Conservation (phyloP, 1,140 invertebrate species). For the Philopotamus ludificatus region DNA sequence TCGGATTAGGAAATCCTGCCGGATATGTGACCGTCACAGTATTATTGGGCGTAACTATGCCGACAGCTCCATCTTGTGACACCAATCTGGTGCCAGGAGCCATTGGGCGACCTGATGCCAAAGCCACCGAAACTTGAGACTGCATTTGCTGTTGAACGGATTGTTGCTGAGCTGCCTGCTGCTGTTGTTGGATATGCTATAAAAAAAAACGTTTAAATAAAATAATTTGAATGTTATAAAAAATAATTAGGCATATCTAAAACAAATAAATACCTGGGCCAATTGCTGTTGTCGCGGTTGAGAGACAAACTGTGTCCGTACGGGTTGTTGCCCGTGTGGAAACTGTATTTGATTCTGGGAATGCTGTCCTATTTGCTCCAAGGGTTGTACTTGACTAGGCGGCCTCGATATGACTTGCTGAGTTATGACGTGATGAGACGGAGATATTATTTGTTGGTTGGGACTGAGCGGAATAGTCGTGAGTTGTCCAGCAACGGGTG, state of each 20-base stretch:
- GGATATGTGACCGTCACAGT: slow-evolving; percentile 63
- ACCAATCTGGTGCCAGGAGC: slow-evolving; percentile 61
- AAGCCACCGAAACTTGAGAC: slow-evolving; percentile 62
- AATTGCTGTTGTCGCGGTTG: slow-evolving; percentile 23
- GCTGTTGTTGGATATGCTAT: too few relatives aligned
- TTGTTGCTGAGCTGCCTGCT: slow-evolving; percentile 31
- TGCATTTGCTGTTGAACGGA: slow-evolving; percentile 57
- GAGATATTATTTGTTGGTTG: slow-evolving; percentile 21
- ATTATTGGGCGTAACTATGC: slow-evolving; percentile 64
- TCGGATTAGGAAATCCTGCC: slow-evolving; percentile 50
- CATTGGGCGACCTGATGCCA: slow-evolving; percentile 61
- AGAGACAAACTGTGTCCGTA: slow-evolving; percentile 18
- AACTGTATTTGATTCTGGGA: slow-evolving; percentile 23
- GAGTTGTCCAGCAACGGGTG: background rate
- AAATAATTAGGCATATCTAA: background rate
- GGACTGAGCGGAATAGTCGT: background rate
- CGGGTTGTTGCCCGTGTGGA: slow-evolving; percentile 15
- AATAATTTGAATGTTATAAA: slow-evolving; percentile 19
- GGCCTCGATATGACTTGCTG: background rate
- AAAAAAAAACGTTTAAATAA: slow-evolving; percentile 13
- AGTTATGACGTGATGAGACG: slow-evolving; percentile 1
- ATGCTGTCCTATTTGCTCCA: slow-evolving; percentile 31
- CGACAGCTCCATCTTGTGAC: slow-evolving; percentile 63
- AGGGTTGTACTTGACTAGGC: slow-evolving; percentile 16
- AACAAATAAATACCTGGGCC: slow-evolving; percentile 20